Conservation (phyloP, 2,888 invertebrate genomes). For the Malacosoma neustria region DNA sequence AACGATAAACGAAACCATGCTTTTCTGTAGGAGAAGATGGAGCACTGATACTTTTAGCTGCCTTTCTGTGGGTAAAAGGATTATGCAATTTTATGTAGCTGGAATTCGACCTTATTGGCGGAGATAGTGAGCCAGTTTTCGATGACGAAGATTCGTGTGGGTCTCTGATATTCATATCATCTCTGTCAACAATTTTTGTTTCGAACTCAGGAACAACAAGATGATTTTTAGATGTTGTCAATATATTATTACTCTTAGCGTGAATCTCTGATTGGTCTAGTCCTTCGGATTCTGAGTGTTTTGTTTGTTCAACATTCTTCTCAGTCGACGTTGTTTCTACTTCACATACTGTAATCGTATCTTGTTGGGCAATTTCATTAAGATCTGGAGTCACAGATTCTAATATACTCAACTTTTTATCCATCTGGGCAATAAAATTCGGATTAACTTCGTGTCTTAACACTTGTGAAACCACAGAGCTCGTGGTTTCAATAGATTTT, state of each 20-base stretch:
- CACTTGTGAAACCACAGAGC: constrained; percentile 73
- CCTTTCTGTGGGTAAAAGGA: constrained; percentile 55
- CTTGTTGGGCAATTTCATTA: constrained; percentile 11
- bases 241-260: constrained; percentile 3
- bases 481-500: constrained; percentile 67
- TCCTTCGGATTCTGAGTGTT: background rate
- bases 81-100: constrained; percentile 54
- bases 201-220: background rate
- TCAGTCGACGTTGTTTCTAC: constrained; percentile 16
- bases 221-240: background rate
- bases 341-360: constrained; percentile 16
- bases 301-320: constrained; percentile 3
- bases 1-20: constrained; percentile 56
- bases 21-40: constrained; percentile 62
- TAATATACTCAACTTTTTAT: constrained; percentile 40
- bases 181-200: constrained; percentile 11
- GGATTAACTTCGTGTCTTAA: constrained; percentile 45
- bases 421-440: constrained; percentile 42
- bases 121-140: constrained; percentile 30
- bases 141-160: constrained; percentile 19
- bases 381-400: constrained; percentile 22
- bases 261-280: background rate
- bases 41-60: constrained; percentile 53
- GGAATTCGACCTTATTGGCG: constrained; percentile 39
- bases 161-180: constrained; percentile 7